A percentile compares a stretch with the other conserved stretches of the same genome.
Evolutionary conservation across 2,113 vertebrate species (phyloP).

Genomic region (Pangasianodon hypophthalmus): DNA sequence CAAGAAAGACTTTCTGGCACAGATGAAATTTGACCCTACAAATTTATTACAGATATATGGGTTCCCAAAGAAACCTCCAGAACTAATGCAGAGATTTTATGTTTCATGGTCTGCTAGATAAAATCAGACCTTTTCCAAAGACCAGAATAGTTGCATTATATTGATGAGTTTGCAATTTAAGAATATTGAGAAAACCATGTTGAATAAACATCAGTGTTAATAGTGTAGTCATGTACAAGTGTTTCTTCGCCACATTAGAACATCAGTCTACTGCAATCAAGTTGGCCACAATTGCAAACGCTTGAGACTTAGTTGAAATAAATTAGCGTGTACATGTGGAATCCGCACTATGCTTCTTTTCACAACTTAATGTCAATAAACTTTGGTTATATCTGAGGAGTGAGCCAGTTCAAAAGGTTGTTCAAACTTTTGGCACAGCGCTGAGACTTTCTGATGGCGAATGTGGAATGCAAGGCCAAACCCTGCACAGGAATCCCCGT

Average conservation of each 20-base stretch:
- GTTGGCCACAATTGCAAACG: not conserved
- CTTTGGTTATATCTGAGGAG: conserved; percentile 20
- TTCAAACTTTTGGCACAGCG: conserved; percentile 49
- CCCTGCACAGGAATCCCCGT: conserved; percentile 37
- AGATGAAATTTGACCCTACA: not conserved
- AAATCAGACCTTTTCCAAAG: not conserved
- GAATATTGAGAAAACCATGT: not conserved
- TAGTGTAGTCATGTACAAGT: not conserved
- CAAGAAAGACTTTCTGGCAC: not conserved
- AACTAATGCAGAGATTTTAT: not conserved
- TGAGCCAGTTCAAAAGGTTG: not conserved
- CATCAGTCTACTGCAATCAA: not conserved
- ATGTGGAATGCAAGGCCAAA: conserved; percentile 59
- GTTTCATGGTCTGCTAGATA: not conserved
- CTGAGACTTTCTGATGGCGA: conserved; percentile 54
- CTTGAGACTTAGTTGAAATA: not conserved
- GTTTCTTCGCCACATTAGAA: not conserved
- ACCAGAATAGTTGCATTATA: not conserved
- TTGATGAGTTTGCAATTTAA: not conserved
- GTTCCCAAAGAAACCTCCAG: not conserved
- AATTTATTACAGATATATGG: not conserved
- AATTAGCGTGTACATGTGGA: not conserved
- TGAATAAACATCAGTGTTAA: not conserved
- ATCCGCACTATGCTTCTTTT: conserved; percentile 16
- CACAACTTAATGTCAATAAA: conserved; percentile 15